Evolutionary conservation across 2,113 vertebrate species (phyloP).

Genomic region (Poicephalus gulielmi): DNA sequence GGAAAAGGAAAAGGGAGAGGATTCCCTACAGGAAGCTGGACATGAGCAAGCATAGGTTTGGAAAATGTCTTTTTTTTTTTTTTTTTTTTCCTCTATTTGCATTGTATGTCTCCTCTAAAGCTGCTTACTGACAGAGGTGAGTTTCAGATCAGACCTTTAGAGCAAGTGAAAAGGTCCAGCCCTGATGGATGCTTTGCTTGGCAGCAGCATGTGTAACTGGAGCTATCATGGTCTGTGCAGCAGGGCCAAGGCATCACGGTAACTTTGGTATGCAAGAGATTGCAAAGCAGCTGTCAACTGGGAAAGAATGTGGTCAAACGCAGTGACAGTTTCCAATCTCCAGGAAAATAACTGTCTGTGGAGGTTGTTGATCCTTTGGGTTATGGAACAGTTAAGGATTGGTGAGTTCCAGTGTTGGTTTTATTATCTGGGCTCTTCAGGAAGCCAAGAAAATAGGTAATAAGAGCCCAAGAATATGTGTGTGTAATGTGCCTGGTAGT

Average conservation of each 20-base stretch:
- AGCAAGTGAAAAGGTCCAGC: neutral
- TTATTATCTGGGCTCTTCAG: neutral
- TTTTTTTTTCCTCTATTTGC: neutral
- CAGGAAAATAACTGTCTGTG: neutral
- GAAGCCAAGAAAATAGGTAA: neutral
- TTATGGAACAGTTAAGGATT: neutral
- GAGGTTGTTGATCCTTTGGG: neutral
- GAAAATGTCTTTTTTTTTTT: neutral
- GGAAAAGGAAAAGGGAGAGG: neutral
- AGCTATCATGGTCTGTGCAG: accelerated
- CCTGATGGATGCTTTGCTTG: neutral
- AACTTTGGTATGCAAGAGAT: too few species aligned
- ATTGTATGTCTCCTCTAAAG: neutral
- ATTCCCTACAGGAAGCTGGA: neutral
- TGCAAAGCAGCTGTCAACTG: neutral
- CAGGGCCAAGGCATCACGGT: neutral
- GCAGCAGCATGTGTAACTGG: accelerated
- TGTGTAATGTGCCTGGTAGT: accelerated
- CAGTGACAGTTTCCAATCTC: too few species aligned
- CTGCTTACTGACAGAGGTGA: neutral
- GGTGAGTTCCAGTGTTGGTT: neutral
- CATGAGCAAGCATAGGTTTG: neutral
- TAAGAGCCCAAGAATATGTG: neutral
- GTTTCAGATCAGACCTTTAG: neutral
- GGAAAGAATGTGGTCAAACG: accelerated